Evolutionary conservation across 2,888 invertebrate species (phyloP).

Genomic region (Harpalus rufipes): DNA sequence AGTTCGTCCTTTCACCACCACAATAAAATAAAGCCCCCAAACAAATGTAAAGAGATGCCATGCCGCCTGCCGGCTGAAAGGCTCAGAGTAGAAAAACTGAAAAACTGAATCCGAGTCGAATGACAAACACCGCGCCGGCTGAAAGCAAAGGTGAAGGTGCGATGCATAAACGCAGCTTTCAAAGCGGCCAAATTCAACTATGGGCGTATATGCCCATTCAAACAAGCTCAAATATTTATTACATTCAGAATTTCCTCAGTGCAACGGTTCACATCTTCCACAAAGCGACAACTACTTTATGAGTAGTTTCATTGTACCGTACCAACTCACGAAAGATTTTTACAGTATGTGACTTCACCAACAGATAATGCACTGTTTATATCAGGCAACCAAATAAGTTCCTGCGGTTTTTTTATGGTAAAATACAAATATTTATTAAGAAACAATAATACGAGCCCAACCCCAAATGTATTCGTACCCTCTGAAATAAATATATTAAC

Average conservation of each 20-base stretch:
- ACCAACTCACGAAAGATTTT: no score
- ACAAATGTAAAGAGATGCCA: slow-evolving; percentile 5
- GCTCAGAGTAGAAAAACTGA: neutral
- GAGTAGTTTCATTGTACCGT: no score
- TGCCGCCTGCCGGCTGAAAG: neutral
- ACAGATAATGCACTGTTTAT: no score
- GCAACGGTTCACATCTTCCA: no score
- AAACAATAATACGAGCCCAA: no score
- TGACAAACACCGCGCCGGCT: neutral
- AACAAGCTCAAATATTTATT: neutral
- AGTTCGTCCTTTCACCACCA: neutral
- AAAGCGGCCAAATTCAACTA: no score
- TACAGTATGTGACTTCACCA: no score
- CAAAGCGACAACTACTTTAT: neutral
- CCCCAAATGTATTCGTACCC: no score
- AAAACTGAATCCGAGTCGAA: neutral
- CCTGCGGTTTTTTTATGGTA: no score
- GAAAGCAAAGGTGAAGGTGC: neutral
- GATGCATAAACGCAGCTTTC: neutral
- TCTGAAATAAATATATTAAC: no score
- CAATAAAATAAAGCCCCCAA: neutral
- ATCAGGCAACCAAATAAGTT: no score
- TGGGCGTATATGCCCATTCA: neutral
- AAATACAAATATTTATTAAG: no score
- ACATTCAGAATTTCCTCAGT: neutral